phyloP scores from a whole-genome alignment of 2,797 vertebrate genomes.

The Fistularia commersonii region DNA sequence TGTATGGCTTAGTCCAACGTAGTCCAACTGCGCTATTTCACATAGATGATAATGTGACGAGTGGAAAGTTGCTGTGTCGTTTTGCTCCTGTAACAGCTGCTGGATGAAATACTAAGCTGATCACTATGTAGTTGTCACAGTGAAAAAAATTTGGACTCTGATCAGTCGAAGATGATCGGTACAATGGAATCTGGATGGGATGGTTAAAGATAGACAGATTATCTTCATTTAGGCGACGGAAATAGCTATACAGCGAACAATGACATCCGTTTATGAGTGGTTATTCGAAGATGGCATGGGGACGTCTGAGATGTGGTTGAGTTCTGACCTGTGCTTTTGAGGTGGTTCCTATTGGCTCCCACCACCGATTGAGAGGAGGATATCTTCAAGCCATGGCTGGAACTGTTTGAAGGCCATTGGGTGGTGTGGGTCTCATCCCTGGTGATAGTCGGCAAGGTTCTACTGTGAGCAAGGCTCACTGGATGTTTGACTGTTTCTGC shows the following conservation, averaged over 20 bases:
- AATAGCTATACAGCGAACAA: background rate
- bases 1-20: background rate
- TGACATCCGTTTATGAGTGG: background rate
- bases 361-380: slow-evolving; percentile 59
- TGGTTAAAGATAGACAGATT: too few relatives aligned
- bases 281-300: slow-evolving; percentile 11
- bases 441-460: slow-evolving; percentile 71
- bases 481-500: slow-evolving; percentile 68
- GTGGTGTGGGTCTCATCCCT: slow-evolving; percentile 76
- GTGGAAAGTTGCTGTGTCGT: background rate
- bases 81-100: too few relatives aligned
- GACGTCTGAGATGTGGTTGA: slow-evolving; percentile 50
- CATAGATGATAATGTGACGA: background rate
- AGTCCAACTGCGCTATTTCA: too few relatives aligned
- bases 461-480: slow-evolving; percentile 69
- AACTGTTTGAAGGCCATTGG: slow-evolving; percentile 75
- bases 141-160: background rate
- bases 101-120: background rate
- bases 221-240: too few relatives aligned
- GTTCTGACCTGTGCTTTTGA: slow-evolving; percentile 84
- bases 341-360: slow-evolving; percentile 54
- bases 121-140: too few relatives aligned
- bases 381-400: slow-evolving; percentile 69
- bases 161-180: too few relatives aligned
- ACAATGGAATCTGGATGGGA: background rate